Conservation (phyloP, 1,140 invertebrate genomes). For the Lasioglossum albipes region DNA sequence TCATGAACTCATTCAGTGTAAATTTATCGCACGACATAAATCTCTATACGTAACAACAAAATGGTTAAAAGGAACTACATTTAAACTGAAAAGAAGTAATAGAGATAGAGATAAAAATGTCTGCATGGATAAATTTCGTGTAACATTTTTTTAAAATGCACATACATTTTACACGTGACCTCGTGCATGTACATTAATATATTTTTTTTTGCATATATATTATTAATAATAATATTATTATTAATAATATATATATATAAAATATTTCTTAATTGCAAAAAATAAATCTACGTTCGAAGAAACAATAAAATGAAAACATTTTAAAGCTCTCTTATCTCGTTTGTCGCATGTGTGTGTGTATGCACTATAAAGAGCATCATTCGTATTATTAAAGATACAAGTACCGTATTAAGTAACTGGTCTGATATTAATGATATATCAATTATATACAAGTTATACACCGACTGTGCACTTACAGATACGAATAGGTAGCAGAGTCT, state of each 20-base stretch:
- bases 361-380: slow-evolving; percentile 41
- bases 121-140: background rate
- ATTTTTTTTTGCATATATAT: too few species aligned
- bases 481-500: slow-evolving; percentile 51
- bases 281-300: slow-evolving; percentile 11
- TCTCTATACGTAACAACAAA: slow-evolving; percentile 16
- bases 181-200: slow-evolving; percentile 37
- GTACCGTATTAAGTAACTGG: slow-evolving; percentile 56
- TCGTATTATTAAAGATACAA: slow-evolving; percentile 51
- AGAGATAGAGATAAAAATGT: slow-evolving; percentile 26
- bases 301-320: slow-evolving; percentile 16
- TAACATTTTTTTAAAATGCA: slow-evolving; percentile 11
- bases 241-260: slow-evolving; percentile 32
- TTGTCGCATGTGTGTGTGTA: slow-evolving; percentile 22
- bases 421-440: slow-evolving; percentile 49
- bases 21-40: slow-evolving; percentile 26
- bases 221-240: too few species aligned
- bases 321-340: slow-evolving; percentile 38
- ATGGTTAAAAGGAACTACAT: slow-evolving; percentile 9
- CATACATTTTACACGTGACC: slow-evolving; percentile 26
- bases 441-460: slow-evolving; percentile 60
- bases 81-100: too few species aligned
- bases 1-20: background rate
- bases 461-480: slow-evolving; percentile 57
- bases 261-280: slow-evolving; percentile 23